phyloP scores from a whole-genome alignment of 2,113 vertebrate species.

The Boleophthalmus pectinirostris region DNA sequence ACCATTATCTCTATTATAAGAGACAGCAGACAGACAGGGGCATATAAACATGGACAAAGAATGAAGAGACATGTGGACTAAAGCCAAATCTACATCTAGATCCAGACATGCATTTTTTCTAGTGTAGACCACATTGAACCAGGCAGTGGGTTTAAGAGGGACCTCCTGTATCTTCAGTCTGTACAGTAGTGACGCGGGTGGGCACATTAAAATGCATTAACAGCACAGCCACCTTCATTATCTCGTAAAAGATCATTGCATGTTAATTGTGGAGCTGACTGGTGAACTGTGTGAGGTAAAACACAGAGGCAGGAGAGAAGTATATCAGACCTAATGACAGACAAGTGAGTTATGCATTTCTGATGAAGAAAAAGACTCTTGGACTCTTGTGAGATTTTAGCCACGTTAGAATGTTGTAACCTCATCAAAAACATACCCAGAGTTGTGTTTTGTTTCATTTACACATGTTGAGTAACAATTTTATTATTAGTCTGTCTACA shows the following conservation, averaged over 20 bases:
- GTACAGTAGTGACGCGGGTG: constrained; percentile 32
- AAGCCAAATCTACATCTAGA: constrained; percentile 50
- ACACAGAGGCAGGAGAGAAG: not conserved
- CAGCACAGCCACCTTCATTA: constrained; percentile 35
- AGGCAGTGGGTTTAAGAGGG: constrained; percentile 37
- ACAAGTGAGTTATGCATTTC: not conserved
- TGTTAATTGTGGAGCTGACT: constrained; percentile 51
- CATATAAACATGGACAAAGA: constrained; percentile 21
- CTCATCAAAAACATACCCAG: too few relatives aligned
- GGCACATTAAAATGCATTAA: constrained; percentile 18
- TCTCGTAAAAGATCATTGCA: constrained; percentile 45
- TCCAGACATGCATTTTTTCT: constrained; percentile 46
- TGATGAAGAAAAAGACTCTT: too few relatives aligned
- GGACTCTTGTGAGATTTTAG: too few relatives aligned
- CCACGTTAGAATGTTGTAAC: too few relatives aligned
- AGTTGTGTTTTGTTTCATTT: too few relatives aligned
- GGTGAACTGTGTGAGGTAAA: constrained; percentile 36
- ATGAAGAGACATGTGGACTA: constrained; percentile 28
- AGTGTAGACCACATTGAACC: constrained; percentile 20
- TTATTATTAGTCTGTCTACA: too few relatives aligned
- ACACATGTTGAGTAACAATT: too few relatives aligned
- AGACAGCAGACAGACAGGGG: constrained; percentile 35
- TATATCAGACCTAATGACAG: not conserved
- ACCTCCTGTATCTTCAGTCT: constrained; percentile 40
- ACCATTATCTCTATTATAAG: constrained; percentile 13